Base-by-base conservation (phyloP, 1,140 invertebrate species). In the Drosophila pallidifrons region DNA sequence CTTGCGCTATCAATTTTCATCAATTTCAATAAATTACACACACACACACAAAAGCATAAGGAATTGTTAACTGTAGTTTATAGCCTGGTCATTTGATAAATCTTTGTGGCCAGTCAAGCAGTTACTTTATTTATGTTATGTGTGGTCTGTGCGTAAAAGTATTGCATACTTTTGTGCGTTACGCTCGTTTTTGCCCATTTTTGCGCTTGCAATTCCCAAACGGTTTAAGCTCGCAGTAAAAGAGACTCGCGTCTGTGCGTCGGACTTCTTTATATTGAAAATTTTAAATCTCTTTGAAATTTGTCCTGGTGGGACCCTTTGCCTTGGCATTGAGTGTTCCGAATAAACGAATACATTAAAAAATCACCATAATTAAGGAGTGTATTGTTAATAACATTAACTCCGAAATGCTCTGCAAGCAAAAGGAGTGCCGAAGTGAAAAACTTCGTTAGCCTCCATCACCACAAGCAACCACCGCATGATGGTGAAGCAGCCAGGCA, bases 281-380 rank as follows among this genome's bases (percentile, higher is more conserved):
- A 83, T 89, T 89, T 80, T 75, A 66, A 70, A 81, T 79, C 85
- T 88, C 85, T 88, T 88, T 91, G 81, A 79, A 90, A 83, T 91
- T 91, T 91, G 61, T 91, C 90, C 60, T 91, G 90, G 59, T 91
- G 90, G 90, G 86, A 91, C 90, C 90, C 90, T 82, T 82, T 88
- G 88, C 72, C 15, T 74, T 51, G 65, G 81, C 80, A 87, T 59
- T 90, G 90, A 91, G 90, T 57, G 90, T 91, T 81, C 85, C 89
- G 55, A 58, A 64, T 69, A 43, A 51, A 28, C 47, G 3, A 91
- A 91, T 91, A 41, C 59, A 91, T 91, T 67, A 32, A 46, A 38
- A 10, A 28, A 28, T 20, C 1, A 49, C 7, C 7, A 8, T 8
- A 8, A 1, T 32, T 8, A 54, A 35, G 52, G 28, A 10, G 38